Evolutionary conservation across 1,140 invertebrate genomes (phyloP).

Genomic region (Eumeta japonica): DNA sequence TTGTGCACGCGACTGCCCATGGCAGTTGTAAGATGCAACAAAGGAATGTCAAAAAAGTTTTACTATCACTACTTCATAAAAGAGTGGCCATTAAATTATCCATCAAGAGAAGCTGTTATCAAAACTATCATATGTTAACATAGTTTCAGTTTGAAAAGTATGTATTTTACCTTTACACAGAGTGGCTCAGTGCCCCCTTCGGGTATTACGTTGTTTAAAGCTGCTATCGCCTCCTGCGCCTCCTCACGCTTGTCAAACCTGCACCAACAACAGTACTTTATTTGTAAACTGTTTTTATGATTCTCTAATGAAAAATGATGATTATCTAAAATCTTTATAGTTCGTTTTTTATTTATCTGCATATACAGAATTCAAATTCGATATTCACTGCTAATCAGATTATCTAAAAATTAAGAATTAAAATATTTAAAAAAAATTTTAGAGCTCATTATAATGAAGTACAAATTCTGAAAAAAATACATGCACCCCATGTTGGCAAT

Average conservation of each 20-base stretch:
- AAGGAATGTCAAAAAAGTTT: too few species aligned
- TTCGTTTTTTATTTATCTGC: neutral
- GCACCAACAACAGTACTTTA: constrained; percentile 13
- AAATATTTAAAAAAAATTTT: too few species aligned
- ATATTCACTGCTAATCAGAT: constrained; percentile 20
- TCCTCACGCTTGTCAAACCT: constrained; percentile 82
- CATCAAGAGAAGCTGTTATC: too few species aligned
- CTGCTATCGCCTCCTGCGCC: constrained; percentile 83
- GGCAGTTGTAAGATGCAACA: too few species aligned
- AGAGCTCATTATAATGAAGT: too few species aligned
- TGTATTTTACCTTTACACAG: constrained; percentile 74
- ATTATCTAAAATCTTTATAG: neutral
- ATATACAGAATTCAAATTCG: neutral
- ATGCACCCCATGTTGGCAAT: too few species aligned
- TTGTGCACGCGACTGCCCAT: too few species aligned
- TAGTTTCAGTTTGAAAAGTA: too few species aligned
- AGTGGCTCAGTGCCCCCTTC: constrained; percentile 81
- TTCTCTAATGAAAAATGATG: neutral
- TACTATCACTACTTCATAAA: too few species aligned
- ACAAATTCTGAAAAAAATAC: too few species aligned
- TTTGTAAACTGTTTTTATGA: neutral
- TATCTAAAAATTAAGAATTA: neutral
- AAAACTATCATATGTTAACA: too few species aligned
- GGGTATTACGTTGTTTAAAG: constrained; percentile 81
- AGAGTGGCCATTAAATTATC: too few species aligned